Evolutionary conservation across 2,888 invertebrate genomes (phyloP), one percentile per base, ranked within the genome.

Genomic region (Nomada goodeniana): DNA sequence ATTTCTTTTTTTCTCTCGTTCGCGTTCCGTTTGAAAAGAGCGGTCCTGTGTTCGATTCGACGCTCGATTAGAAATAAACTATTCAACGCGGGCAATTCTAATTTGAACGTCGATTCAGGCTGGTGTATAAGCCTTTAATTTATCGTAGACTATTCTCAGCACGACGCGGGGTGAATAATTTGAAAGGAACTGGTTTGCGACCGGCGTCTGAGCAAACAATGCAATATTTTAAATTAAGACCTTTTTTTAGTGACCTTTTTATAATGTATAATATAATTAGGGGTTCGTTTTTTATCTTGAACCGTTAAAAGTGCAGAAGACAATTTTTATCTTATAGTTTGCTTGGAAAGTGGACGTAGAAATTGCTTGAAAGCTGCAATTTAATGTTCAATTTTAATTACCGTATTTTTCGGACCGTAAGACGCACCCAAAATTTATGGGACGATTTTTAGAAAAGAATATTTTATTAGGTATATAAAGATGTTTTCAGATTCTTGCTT

Each of bases 61-160:
- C 78, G 26, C 53, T 70, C 64, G 52, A 78, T 70, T 64, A 52
- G 50, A 47, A 20, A 55, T 52, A 64, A 79, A 79, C 50, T 52
- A 50, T 42, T 63, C 52, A 23, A 47, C 55, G 36, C 36, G 55
- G 11, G 5, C 18, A 42, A 50, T 36, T 47, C 44, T 47, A 60
- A 60, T 70, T 60, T 59, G 29, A 11, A n/a, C 20, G 29, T 53
- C 29, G 47, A 67, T 67, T 57, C 44, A 18, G 23, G 18, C 10
- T 68, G 0, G 15, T 20, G 13, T 10, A 20, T 53, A 18, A 15
- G 67, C 2, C 52, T 15, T 9, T 15, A 4, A 23, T 36, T 29
- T 36, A 53, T 52, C 29, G 36, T 20, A 36, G 15, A 52, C 36
- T 11, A 47, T 65, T 73, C 15, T 4, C 47, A 10, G 15, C 15